These are phyloP conservation scores for Diabrotica undecimpunctata DNA, from an alignment of 1,140 invertebrate genomes.

Conservation along the genomic window DNA sequence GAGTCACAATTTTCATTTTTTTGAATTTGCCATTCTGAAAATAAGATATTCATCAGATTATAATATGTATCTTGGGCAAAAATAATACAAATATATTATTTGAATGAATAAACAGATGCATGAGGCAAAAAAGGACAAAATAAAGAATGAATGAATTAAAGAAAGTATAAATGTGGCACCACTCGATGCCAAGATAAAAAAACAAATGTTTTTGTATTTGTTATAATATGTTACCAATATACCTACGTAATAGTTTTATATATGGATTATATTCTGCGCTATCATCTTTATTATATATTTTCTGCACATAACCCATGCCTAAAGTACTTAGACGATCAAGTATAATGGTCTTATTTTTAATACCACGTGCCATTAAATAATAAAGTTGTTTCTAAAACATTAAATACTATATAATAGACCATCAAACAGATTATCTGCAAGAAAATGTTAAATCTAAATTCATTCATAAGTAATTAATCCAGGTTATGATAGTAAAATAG, in stretches of 20 bases:
- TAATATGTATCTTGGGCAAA: too few species aligned
- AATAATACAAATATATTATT: too few species aligned
- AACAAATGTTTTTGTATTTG: too few species aligned
- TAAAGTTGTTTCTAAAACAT: slow-evolving; percentile 34
- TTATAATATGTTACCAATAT: too few species aligned
- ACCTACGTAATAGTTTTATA: slow-evolving; percentile 31
- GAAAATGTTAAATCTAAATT: too few species aligned
- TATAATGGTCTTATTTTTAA: slow-evolving; percentile 30
- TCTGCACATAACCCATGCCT: not conserved
- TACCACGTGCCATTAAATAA: slow-evolving; percentile 30
- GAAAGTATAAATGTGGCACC: too few species aligned
- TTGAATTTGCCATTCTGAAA: slow-evolving; percentile 37
- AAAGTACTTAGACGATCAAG: slow-evolving; percentile 30
- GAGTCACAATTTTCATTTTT: slow-evolving; percentile 27
- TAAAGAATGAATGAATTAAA: too few species aligned
- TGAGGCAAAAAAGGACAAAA: too few species aligned
- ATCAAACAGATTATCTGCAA: too few species aligned
- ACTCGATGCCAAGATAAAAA: too few species aligned
- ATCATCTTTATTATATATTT: slow-evolving; percentile 19
- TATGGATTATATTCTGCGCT: slow-evolving; percentile 31
- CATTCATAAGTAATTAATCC: too few species aligned
- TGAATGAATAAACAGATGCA: not conserved
- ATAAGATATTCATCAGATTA: slow-evolving; percentile 6
- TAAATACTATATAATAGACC: not conserved
- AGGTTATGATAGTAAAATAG: too few species aligned